Base-by-base conservation (phyloP, 2,113 vertebrate species). In the Riparia riparia region DNA sequence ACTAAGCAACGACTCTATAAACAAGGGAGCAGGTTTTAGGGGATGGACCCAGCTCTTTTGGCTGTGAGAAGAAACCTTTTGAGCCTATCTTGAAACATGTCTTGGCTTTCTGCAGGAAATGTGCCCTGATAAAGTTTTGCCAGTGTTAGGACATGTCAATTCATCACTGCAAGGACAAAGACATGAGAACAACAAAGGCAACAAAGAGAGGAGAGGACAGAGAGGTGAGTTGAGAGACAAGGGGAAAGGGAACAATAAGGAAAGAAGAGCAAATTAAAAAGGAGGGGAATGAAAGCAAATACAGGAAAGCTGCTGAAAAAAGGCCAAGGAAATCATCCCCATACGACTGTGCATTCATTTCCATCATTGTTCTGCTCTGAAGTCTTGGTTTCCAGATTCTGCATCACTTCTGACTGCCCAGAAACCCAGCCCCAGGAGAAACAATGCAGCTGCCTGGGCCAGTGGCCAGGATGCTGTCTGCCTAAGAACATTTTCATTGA, bases 381-480 rank as follows among this genome's bases (percentile, higher is more conserved):
- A 92, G 82, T 41, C 56, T 90, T 83, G 49, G 47, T 86, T 93
- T 96, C 80, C 93, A 90, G 80, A 86, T 73, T 76, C 71, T 86
- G 47, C 89, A 74, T 93, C 82, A 45, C 54, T 92, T 86, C 72
- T 89, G 72, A 78, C 91, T 95, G 89, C 72, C 86, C 94, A 95
- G 92, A 93, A 96, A 93, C 82, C 53, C 68, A 12, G 50, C 82
- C 92, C 60, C 1, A 0, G 64, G 54, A 93, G 92, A 86, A 96
- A 92, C 92, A 93, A 81, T 47, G 60, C 93, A 95, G 94, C 89
- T 95, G 94, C 89, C 92, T 89, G 93, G 95, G 96, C 89, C 72
- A 47, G 56, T 4, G 2, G 94, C 96, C 95, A 97, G 86, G 76
- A 81, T 41, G 13, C 82, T 92, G 72, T 93, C 94, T 83, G 89